These are phyloP conservation scores for Chromobotia macracanthus DNA, from an alignment of 2,797 vertebrate genomes.

Conservation along the genomic window DNA sequence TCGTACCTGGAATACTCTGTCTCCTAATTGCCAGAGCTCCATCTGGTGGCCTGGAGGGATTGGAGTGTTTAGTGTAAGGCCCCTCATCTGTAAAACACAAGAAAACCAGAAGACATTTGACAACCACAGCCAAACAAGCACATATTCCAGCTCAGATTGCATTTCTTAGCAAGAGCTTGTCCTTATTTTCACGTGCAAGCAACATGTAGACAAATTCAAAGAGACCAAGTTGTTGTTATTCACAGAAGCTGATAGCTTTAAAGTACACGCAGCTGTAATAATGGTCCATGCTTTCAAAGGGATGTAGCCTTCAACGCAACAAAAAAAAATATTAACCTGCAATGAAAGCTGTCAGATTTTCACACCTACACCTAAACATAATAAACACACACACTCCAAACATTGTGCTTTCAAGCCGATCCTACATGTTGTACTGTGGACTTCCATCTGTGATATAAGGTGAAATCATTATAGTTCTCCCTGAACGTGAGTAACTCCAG, in stretches of 20 bases:
- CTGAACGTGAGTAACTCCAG: neutral
- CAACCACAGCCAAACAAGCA: slow-evolving; percentile 23
- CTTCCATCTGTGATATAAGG: slow-evolving; percentile 15
- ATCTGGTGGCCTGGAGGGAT: slow-evolving; percentile 89
- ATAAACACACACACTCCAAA: slow-evolving; percentile 12
- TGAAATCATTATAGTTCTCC: neutral
- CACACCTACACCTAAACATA: neutral
- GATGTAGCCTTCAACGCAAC: neutral
- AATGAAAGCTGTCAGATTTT: neutral
- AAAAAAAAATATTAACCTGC: neutral
- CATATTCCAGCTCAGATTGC: slow-evolving; percentile 5
- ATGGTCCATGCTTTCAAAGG: neutral
- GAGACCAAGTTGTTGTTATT: neutral
- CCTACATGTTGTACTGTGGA: neutral
- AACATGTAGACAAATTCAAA: neutral
- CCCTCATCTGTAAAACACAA: slow-evolving; percentile 92
- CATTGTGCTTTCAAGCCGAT: neutral
- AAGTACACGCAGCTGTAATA: neutral
- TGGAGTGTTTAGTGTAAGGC: slow-evolving; percentile 95
- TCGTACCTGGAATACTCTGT: slow-evolving; percentile 97
- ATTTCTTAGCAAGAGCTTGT: neutral
- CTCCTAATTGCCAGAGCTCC: slow-evolving; percentile 96
- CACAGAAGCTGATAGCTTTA: neutral
- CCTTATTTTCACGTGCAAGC: neutral
- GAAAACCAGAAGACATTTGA: slow-evolving; percentile 17